Conservation (phyloP, 2,797 vertebrate genomes). For the Lacerta bilineata region DNA sequence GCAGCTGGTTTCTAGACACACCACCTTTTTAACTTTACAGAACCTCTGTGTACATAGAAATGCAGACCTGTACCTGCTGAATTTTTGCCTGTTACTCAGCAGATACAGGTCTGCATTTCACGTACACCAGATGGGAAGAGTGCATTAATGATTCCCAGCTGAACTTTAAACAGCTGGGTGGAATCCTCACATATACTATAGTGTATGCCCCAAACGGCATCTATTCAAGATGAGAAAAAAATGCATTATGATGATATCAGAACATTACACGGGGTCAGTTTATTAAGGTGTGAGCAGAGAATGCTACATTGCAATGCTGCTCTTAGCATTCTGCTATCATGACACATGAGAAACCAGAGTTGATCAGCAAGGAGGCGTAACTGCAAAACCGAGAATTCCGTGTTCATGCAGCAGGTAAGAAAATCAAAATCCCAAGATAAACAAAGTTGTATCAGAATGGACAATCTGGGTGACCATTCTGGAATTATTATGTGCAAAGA, state of each 20-base stretch:
- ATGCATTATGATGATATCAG: too few species aligned
- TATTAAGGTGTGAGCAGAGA: too few species aligned
- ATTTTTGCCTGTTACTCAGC: too few species aligned
- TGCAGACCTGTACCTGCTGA: too few species aligned
- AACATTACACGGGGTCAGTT: too few species aligned
- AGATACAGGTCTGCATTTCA: constrained; percentile 14
- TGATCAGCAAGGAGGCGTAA: neutral
- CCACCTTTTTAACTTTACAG: neutral
- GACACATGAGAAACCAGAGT: neutral
- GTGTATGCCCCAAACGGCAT: too few species aligned
- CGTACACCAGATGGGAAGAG: too few species aligned
- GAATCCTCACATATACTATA: too few species aligned
- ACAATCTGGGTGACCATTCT: neutral
- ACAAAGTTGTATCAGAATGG: neutral
- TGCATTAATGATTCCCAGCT: too few species aligned
- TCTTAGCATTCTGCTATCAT: neutral
- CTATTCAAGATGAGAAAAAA: too few species aligned
- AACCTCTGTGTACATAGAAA: neutral
- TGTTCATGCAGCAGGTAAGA: neutral
- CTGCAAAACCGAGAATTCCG: neutral
- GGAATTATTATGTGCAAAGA: neutral
- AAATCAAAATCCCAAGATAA: neutral
- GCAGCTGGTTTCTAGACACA: neutral
- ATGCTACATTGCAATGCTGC: too few species aligned
- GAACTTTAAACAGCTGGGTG: too few species aligned